phyloP scores from a whole-genome alignment of 2,797 vertebrate genomes.

The Periparus ater region DNA sequence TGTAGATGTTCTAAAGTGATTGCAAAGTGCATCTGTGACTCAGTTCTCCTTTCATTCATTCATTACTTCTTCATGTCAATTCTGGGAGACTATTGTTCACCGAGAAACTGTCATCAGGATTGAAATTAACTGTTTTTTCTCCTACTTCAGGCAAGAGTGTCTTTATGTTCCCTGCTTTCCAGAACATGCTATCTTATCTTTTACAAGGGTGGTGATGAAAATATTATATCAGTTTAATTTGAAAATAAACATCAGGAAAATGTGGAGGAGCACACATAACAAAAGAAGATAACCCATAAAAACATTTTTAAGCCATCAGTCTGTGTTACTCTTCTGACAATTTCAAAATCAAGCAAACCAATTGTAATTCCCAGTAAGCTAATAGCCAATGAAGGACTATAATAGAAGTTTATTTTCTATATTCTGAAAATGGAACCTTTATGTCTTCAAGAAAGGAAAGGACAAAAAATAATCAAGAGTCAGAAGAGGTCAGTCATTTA shows the following conservation, averaged over 20 bases:
- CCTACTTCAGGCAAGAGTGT: constrained; percentile 25
- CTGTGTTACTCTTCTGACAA: neutral
- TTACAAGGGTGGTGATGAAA: neutral
- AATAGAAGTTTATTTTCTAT: neutral
- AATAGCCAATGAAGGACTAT: neutral
- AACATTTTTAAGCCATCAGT: neutral
- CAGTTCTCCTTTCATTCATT: constrained; percentile 86
- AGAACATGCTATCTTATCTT: neutral
- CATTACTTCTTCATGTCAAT: constrained; percentile 89
- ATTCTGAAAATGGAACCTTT: neutral
- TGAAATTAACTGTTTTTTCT: constrained; percentile 85
- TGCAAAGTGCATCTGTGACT: constrained; percentile 87
- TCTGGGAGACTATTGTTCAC: constrained; percentile 88
- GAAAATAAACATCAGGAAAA: neutral
- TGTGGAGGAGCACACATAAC: neutral
- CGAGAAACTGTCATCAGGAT: constrained; percentile 84
- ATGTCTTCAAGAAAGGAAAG: neutral
- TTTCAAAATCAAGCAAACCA: neutral
- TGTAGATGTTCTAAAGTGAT: constrained; percentile 89
- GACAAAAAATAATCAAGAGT: neutral
- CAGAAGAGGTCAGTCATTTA: neutral
- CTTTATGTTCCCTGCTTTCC: constrained; percentile 18
- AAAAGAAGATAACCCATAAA: neutral
- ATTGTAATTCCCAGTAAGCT: neutral
- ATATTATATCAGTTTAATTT: neutral